Evolutionary conservation across 1,140 invertebrate species (phyloP).

Genomic region (Megalonaias nervosa): DNA sequence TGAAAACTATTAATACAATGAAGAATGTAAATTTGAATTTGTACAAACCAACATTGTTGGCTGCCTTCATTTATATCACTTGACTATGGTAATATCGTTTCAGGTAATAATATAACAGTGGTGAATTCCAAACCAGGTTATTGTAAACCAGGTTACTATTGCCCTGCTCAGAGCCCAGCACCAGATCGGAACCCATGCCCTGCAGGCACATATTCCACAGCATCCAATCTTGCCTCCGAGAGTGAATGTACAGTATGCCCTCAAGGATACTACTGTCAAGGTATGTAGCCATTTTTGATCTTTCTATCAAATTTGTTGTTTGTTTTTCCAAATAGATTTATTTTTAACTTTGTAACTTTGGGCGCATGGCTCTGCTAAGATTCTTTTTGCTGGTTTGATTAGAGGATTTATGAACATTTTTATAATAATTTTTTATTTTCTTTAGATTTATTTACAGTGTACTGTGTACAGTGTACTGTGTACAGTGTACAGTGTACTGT

Average conservation of each 20-base stretch:
- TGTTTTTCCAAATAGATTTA: too few species aligned
- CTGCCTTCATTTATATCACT: neutral
- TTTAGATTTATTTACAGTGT: too few species aligned
- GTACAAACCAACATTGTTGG: neutral
- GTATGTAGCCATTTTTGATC: constrained; percentile 34
- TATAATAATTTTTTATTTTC: too few species aligned
- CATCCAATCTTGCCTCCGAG: constrained; percentile 49
- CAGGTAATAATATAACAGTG: neutral
- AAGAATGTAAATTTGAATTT: neutral
- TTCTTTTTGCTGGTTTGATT: too few species aligned
- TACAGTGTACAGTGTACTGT: too few species aligned
- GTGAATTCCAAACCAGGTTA: constrained; percentile 39
- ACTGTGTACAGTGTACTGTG: too few species aligned
- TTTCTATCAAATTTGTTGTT: too few species aligned
- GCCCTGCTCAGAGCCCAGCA: constrained; percentile 59
- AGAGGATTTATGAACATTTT: too few species aligned
- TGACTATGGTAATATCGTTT: too few species aligned
- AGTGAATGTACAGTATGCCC: constrained; percentile 61
- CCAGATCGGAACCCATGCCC: constrained; percentile 63
- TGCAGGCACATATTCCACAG: constrained; percentile 60
- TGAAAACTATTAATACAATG: neutral
- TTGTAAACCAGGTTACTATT: constrained; percentile 64
- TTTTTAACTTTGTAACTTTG: too few species aligned
- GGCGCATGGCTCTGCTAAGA: too few species aligned
- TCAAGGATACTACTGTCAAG: constrained; percentile 62